Evolutionary conservation across 2,113 vertebrate species (phyloP).

Genomic region (Amazona guildingii): DNA sequence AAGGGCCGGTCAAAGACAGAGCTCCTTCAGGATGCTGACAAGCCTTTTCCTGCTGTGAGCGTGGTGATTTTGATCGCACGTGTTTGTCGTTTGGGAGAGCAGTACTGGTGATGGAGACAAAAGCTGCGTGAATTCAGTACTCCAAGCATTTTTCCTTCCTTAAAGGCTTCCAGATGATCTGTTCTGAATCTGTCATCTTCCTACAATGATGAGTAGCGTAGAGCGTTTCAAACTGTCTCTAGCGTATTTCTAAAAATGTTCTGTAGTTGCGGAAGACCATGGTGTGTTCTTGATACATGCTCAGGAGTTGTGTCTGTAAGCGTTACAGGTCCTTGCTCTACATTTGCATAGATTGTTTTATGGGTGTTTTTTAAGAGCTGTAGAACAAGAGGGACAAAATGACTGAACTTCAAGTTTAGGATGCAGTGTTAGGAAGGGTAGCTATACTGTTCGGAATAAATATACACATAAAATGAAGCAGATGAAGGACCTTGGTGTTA

Average conservation of each 20-base stretch:
- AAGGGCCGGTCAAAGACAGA: fast-evolving
- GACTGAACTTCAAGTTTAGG: not conserved
- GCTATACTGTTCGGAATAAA: fast-evolving
- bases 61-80: fast-evolving
- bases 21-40: not conserved
- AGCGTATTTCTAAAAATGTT: not conserved
- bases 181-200: not conserved
- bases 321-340: not conserved
- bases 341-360: not conserved
- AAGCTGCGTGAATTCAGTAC: not conserved
- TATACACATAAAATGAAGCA: not conserved
- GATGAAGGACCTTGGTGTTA: not conserved
- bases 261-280: not conserved
- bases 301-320: not conserved
- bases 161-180: not conserved
- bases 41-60: not conserved
- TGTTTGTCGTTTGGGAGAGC: not conserved
- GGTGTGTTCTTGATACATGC: not conserved
- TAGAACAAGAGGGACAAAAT: not conserved
- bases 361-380: not conserved
- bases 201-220: not conserved
- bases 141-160: not conserved
- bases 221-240: not conserved
- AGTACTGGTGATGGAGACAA: not conserved
- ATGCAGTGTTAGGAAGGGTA: not conserved